Percentiles rank a stretch among this genome's conserved stretches.
phyloP scores from a whole-genome alignment of 1,140 invertebrate species.

The Bombyx mandarina region DNA sequence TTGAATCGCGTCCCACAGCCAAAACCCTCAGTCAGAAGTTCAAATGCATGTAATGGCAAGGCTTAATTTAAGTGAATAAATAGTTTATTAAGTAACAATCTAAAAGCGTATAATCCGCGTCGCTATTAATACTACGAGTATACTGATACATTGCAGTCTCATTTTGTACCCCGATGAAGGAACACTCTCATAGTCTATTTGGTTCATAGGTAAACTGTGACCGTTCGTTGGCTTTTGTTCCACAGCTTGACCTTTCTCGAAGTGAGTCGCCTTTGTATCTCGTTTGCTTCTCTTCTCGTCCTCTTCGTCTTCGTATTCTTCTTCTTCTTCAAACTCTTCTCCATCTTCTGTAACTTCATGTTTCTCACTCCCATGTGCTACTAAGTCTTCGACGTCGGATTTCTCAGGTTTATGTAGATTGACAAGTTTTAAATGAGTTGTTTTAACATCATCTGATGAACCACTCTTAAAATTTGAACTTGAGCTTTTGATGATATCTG shows the following conservation, averaged over 20 bases:
- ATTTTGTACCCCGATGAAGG: conserved; percentile 3
- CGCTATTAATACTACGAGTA: conserved; percentile 22
- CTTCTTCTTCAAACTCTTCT: conserved; percentile 24
- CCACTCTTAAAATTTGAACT: conserved; percentile 5
- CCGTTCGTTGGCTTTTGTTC: conserved; percentile 18
- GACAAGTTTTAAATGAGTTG: conserved; percentile 43
- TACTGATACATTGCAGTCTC: conserved; percentile 11
- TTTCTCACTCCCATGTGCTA: conserved; percentile 37
- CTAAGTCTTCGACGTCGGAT: conserved; percentile 21
- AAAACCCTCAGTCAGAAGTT: conserved; percentile 11
- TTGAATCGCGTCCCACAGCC: conserved; percentile 16
- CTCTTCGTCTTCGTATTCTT: conserved; percentile 31
- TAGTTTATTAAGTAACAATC: conserved; percentile 38
- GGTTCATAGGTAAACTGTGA: conserved; percentile 28
- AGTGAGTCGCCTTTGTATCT: conserved; percentile 45
- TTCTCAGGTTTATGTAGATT: conserved; percentile 26
- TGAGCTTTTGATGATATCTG: conserved; percentile 31
- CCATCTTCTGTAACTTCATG: conserved; percentile 11
- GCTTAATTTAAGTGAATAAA: conserved; percentile 57
- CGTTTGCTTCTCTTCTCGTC: conserved; percentile 26
- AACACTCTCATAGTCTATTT: conserved; percentile 32
- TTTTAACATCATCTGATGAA: conserved; percentile 15
- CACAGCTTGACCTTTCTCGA: conserved; percentile 32
- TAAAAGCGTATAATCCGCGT: conserved; percentile 28
- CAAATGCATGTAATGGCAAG: conserved; percentile 66